Evolutionary conservation across 2,113 vertebrate genomes (phyloP), one percentile per base, ranked within the genome.

Genomic region (Regulus satrapa): DNA sequence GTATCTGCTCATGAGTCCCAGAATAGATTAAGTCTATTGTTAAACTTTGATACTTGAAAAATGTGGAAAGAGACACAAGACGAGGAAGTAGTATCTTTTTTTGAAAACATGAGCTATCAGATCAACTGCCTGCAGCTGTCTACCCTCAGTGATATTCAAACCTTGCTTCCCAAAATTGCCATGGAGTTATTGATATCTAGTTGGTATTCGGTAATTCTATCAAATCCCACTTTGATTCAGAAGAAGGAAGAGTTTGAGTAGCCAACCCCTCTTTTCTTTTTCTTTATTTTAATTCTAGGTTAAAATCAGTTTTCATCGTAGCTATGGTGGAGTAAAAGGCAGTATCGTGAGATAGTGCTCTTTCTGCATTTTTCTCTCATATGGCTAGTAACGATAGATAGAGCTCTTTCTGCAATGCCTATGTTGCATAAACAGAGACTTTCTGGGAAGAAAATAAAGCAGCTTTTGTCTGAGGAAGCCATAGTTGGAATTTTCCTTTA

Each of bases 221-320:
- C 23, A 76, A 91, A 76, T 43, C 40, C 18, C 19, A 11, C 18
- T 68, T 76, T 38, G 41, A 36, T 72, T 86, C 40, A 68, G 21
- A 76, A 72, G 41, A 63, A 55, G 41, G 16, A 77, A 61, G 69
- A 59, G 29, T 54, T 82, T 61, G 25, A 82, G 34, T 40, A 34
- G 56, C 55, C 32, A 18, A 26, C 2, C 0, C 8, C 0, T 4
- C 36, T n/a, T 14, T 8, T 40, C 19, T 6, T 40, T 12, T 17
- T 43, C n/a, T 59, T 41, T 45, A 24, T 40, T 43, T 51, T 7
- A 24, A 59, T 29, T 48, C 17, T 23, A 58, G 25, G 18, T 32
- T 71, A 43, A 38, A 49, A 61, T 88, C 3, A 75, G 38, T 46
- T 62, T 83, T 67, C 7, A 13, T 54, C 20, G 38, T 55, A 58